Evolutionary conservation across 2,888 invertebrate species (phyloP).

Genomic region (Dusona sp.): DNA sequence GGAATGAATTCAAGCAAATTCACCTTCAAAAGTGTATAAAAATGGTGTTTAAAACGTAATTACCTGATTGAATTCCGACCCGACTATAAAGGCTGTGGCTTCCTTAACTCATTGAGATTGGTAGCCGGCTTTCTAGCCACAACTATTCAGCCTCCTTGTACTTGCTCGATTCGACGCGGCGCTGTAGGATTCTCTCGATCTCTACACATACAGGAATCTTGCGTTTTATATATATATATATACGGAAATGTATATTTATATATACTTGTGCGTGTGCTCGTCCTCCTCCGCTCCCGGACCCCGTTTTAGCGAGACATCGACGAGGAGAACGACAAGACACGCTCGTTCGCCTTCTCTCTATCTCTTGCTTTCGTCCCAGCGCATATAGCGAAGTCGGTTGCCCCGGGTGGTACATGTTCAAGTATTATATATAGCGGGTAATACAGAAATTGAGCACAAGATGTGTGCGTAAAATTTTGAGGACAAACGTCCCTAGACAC

Average conservation of each 20-base stretch:
- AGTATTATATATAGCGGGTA: constrained; percentile 4
- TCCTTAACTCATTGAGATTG: constrained; percentile 76
- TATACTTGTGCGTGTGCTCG: constrained; percentile 56
- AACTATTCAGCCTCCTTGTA: constrained; percentile 62
- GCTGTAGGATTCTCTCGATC: constrained; percentile 31
- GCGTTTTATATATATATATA: constrained; percentile 12
- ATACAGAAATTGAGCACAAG: neutral
- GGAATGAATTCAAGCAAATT: neutral
- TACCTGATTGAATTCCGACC: constrained; percentile 16
- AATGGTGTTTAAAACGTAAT: constrained; percentile 2
- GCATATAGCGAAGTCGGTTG: constrained; percentile 79
- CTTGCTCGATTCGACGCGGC: constrained; percentile 35
- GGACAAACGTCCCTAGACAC: neutral
- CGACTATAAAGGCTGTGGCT: constrained; percentile 63
- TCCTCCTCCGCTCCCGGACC: constrained; percentile 71
- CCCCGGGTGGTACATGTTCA: constrained; percentile 71
- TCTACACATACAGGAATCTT: constrained; percentile 37
- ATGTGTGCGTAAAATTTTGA: neutral
- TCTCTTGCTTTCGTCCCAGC: constrained; percentile 70
- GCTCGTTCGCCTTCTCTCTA: constrained; percentile 46
- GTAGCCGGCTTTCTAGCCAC: constrained; percentile 82
- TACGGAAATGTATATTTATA: neutral
- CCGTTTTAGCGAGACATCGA: constrained; percentile 70
- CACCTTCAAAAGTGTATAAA: neutral
- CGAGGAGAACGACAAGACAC: constrained; percentile 51